These are phyloP conservation scores for Ia io DNA, from an alignment of 2,113 vertebrate species.

Conservation along the genomic window DNA sequence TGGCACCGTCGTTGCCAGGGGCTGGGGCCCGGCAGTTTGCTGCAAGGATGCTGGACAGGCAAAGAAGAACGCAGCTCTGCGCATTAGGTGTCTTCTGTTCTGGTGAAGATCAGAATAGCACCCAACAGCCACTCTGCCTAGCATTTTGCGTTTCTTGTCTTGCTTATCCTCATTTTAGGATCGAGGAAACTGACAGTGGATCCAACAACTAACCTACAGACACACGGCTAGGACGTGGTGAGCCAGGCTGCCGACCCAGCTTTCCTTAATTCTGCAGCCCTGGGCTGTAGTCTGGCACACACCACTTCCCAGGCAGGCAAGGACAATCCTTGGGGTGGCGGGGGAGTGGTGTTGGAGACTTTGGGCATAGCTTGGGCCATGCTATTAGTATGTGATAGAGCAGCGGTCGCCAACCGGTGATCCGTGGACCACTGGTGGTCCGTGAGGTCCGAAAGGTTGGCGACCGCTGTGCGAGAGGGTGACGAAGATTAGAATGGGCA, in stretches of 20 bases:
- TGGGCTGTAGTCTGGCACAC: neutral
- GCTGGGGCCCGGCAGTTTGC: neutral
- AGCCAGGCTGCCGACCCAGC: neutral
- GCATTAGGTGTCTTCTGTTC: neutral
- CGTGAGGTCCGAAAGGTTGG: no score
- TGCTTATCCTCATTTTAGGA: neutral
- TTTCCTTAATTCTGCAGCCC: neutral
- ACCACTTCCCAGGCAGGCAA: neutral
- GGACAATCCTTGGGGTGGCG: neutral
- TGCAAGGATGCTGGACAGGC: neutral
- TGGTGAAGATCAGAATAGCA: neutral
- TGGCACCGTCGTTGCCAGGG: rapidly evolving
- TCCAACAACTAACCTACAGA: neutral
- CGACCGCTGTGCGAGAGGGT: neutral
- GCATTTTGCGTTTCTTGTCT: neutral
- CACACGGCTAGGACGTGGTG: neutral
- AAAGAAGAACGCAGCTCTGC: neutral
- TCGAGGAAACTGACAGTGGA: neutral
- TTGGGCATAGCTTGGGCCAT: neutral
- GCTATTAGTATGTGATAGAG: no score
- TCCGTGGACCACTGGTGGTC: no score
- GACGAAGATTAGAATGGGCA: neutral
- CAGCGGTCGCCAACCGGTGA: no score
- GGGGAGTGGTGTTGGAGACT: neutral
- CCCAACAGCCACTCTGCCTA: neutral